Evolutionary conservation across 1,140 invertebrate genomes (phyloP), one percentile per base, ranked within the genome.

Genomic region (Araneus ventricosus): DNA sequence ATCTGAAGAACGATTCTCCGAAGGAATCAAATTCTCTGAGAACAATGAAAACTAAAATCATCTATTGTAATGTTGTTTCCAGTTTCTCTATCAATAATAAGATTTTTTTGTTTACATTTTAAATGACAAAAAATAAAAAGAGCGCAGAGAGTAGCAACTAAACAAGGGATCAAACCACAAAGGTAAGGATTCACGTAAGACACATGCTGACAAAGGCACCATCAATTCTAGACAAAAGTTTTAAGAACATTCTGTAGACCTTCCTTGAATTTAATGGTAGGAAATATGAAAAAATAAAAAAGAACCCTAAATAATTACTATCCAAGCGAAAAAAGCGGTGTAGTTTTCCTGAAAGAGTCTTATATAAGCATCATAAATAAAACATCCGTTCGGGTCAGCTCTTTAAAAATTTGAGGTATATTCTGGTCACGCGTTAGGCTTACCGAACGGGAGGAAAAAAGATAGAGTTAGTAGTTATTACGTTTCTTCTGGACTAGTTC

Each of bases 391-490:
- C 70, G 27, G 70, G 70, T 75, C 70, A 75, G 70, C 70, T 75
- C 30, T 75, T 75, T 75, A 75, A 75, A n/a, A 75, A 75, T 22
- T 75, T 75, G 70, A 75, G 34, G 30, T 34, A 75, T 75, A 75
- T 75, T 30, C 70, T 22, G 70, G 70, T 75, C 70, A 75, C 70
- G 70, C 70, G 30, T 20, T 20, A 34, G 70, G 30, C n/a, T 75
- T 34, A 75, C 8, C 27, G 34, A 37, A 75, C 34, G 34, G n/a
- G n/a, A 22, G 34, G 70, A 75, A 75, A 75, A 67, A 67, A 70
- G 30, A 75, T 20, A 34, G 70, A 75, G 70, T 75, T 75, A 75
- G 70, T 75, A 75, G 70, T 75, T 75, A 75, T 75, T 75, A 75
- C 34, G n/a, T 37, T 34, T 75, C 70, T 75, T 75, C 30, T 34